phyloP scores from a whole-genome alignment of 2,113 vertebrate species.

The Coregonus clupeaformis region DNA sequence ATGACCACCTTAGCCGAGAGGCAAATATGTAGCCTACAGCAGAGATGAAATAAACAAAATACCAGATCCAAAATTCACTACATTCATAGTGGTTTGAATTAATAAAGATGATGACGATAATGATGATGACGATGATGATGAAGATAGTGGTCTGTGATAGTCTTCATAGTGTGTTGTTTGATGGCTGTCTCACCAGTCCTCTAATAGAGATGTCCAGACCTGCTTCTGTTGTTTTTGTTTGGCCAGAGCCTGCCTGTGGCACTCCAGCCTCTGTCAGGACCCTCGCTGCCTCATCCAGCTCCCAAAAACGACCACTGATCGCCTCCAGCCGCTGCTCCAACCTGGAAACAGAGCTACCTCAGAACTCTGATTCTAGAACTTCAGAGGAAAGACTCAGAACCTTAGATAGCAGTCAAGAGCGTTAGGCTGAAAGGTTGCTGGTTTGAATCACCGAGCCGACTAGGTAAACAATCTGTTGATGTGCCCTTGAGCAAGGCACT shows the following conservation, averaged over 20 bases:
- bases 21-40: not conserved
- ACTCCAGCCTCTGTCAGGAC: slow-evolving; percentile 60
- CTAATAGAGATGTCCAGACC: slow-evolving; percentile 33
- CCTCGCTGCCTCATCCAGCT: slow-evolving; percentile 61
- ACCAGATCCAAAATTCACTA: not conserved
- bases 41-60: not conserved
- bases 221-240: slow-evolving; percentile 47
- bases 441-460: too few species aligned
- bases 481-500: too few species aligned
- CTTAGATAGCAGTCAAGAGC: too few species aligned
- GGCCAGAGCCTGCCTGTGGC: slow-evolving; percentile 49
- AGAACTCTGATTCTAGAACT: not conserved
- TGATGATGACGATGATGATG: too few species aligned
- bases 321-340: slow-evolving; percentile 65
- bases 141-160: not conserved
- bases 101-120: not conserved
- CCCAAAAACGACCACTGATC: slow-evolving; percentile 63
- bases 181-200: slow-evolving; percentile 60
- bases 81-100: too few species aligned
- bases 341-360: slow-evolving; percentile 37
- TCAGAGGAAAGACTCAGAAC: not conserved
- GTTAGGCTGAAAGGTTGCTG: too few species aligned
- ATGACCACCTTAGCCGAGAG: not conserved
- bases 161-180: not conserved
- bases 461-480: too few species aligned